phyloP scores from a whole-genome alignment of 1,140 invertebrate genomes.

The Liolophura sinensis region DNA sequence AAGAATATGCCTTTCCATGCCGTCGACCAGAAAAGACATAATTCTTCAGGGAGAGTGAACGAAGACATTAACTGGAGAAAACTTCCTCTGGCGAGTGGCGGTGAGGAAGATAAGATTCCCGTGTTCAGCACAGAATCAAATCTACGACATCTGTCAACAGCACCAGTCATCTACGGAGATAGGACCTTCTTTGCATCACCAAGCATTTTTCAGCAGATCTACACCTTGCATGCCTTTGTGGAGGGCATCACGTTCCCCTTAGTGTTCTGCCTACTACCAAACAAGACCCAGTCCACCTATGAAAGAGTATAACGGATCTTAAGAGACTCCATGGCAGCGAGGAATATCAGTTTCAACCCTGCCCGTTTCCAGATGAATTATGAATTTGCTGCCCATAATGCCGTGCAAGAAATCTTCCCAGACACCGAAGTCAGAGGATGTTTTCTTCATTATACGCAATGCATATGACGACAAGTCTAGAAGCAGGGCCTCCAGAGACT shows the following conservation, averaged over 20 bases:
- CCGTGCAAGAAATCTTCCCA: too few relatives aligned
- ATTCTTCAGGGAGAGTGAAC: not conserved
- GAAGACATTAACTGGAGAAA: not conserved
- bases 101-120: not conserved
- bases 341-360: too few relatives aligned
- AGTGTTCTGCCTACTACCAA: not conserved
- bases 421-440: too few relatives aligned
- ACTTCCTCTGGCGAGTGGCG: too few relatives aligned
- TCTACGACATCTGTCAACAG: too few relatives aligned
- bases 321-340: too few relatives aligned
- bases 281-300: too few relatives aligned
- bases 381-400: too few relatives aligned
- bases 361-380: too few relatives aligned
- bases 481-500: not conserved
- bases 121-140: not conserved
- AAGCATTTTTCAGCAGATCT: not conserved
- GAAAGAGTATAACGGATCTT: too few relatives aligned
- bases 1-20: too few relatives aligned
- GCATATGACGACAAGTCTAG: not conserved
- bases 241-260: not conserved
- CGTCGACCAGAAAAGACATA: not conserved
- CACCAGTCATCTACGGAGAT: not conserved
- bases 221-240: slow-evolving; percentile 2
- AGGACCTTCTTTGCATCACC: slow-evolving; percentile 1
- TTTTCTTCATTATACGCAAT: too few relatives aligned